Evolutionary conservation across 2,113 vertebrate species (phyloP).

Genomic region (Vulpes ferrilata): DNA sequence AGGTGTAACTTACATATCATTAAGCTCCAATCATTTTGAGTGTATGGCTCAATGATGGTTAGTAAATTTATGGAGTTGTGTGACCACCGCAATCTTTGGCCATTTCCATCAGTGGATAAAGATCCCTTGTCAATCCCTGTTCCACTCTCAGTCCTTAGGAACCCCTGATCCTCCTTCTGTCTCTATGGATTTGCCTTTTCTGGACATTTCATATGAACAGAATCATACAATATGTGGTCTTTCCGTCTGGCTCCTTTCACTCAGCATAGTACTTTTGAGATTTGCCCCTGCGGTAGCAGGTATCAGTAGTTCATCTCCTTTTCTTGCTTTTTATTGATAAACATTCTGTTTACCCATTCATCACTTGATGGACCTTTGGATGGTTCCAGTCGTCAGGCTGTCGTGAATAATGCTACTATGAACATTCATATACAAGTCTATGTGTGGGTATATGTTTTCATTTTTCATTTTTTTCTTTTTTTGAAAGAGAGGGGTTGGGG

Average conservation of each 20-base stretch:
- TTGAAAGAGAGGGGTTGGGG: not conserved
- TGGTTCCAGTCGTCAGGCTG: not conserved
- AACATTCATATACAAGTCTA: not conserved
- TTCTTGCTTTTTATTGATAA: not conserved
- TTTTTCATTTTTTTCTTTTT: not conserved
- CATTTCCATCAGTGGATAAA: not conserved
- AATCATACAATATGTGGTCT: no score
- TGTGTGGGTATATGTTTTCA: not conserved
- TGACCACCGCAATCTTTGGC: not conserved
- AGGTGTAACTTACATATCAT: not conserved
- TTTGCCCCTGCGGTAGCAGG: not conserved
- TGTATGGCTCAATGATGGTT: not conserved
- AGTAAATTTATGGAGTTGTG: not conserved
- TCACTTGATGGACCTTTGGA: not conserved
- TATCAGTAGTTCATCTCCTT: not conserved
- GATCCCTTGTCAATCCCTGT: not conserved
- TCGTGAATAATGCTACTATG: not conserved
- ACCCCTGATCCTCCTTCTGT: not conserved
- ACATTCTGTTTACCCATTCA: not conserved
- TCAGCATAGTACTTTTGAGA: not conserved
- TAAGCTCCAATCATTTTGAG: not conserved
- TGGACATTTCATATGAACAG: not conserved
- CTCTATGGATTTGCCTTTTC: not conserved
- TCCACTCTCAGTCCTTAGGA: not conserved
- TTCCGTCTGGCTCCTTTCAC: not conserved